phyloP scores from a whole-genome alignment of 2,113 vertebrate species.

The Gadus macrocephalus region DNA sequence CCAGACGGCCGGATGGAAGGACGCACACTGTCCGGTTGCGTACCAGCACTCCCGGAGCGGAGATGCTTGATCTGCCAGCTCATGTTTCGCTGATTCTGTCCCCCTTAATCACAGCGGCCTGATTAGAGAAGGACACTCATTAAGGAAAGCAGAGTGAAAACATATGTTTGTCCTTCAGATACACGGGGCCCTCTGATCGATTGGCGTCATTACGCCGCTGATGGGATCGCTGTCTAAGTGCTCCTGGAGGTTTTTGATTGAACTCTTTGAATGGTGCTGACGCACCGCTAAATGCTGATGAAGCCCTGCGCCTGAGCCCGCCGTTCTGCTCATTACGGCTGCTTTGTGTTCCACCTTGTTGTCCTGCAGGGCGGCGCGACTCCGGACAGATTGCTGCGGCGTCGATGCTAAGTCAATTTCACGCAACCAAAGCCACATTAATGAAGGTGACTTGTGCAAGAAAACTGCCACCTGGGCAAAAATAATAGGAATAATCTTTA shows the following conservation, averaged over 20 bases:
- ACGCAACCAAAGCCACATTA: constrained; percentile 37
- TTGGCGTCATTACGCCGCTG: constrained; percentile 53
- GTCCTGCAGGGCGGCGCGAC: constrained; percentile 38
- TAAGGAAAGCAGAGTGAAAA: constrained; percentile 55
- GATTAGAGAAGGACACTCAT: constrained; percentile 53
- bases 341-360: constrained; percentile 21
- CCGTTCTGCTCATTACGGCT: constrained; percentile 27
- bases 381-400: constrained; percentile 43
- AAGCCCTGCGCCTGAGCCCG: constrained; percentile 30
- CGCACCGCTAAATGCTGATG: constrained; percentile 33
- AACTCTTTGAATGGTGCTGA: constrained; percentile 32
- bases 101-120: constrained; percentile 49
- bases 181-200: constrained; percentile 50
- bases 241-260: constrained; percentile 50
- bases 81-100: constrained; percentile 29
- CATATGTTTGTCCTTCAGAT: constrained; percentile 63
- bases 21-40: too few relatives aligned
- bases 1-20: too few relatives aligned
- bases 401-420: constrained; percentile 54
- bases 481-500: constrained; percentile 47
- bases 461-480: constrained; percentile 43
- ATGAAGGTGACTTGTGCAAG: constrained; percentile 57
- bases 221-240: constrained; percentile 62
- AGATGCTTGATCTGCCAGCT: too few relatives aligned
- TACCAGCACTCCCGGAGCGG: too few relatives aligned